Percentiles rank a stretch among this genome's conserved stretches.
phyloP scores from a whole-genome alignment of 2,113 vertebrate genomes.

The Parus major region DNA sequence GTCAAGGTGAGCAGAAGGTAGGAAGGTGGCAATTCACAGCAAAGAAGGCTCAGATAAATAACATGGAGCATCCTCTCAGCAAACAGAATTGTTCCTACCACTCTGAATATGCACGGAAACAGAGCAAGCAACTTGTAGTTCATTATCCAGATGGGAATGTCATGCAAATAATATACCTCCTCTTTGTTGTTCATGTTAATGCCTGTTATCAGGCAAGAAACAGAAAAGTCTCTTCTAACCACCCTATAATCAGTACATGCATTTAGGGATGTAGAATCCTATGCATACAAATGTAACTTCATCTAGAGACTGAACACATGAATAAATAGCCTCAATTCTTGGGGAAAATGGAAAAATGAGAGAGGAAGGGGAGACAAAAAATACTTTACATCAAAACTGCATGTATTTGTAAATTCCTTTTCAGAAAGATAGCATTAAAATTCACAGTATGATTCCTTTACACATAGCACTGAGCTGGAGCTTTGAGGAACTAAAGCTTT shows the following conservation, averaged over 20 bases:
- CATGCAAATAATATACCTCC: not conserved
- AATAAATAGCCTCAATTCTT: not conserved
- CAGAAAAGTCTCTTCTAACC: not conserved
- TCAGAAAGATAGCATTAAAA: not conserved
- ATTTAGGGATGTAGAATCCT: not conserved
- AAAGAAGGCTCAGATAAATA: not conserved
- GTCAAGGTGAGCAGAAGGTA: not conserved
- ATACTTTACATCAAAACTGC: not conserved
- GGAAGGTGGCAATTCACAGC: not conserved
- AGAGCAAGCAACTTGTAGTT: not conserved
- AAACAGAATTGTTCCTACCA: not conserved
- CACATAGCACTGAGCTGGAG: not conserved
- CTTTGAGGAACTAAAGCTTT: not conserved
- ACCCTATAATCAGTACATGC: not conserved
- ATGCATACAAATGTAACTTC: not conserved
- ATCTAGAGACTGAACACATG: not conserved
- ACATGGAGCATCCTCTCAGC: not conserved
- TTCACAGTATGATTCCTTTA: not conserved
- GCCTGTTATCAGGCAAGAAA: not conserved
- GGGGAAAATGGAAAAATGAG: not conserved
- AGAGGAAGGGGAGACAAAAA: not conserved
- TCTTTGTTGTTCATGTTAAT: not conserved
- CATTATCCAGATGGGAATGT: constrained; percentile 8
- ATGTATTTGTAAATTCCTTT: not conserved
- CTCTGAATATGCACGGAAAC: not conserved